Base-by-base conservation (phyloP, 2,797 vertebrate genomes). In the Nannoperca obscura region DNA sequence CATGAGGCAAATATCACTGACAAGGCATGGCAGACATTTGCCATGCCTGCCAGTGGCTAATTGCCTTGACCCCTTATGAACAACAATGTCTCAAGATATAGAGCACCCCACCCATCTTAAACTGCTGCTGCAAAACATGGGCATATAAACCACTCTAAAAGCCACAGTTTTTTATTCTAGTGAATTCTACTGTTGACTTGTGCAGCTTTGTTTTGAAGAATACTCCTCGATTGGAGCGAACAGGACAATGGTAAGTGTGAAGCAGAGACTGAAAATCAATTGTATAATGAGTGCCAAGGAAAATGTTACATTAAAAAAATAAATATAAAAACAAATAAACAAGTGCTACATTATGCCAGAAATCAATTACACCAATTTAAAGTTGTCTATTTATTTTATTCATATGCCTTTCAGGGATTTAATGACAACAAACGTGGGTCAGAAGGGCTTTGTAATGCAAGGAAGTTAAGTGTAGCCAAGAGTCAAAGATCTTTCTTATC, bases 181-280 rank as follows among this genome's bases (percentile, higher is more conserved):
- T 36, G 9, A 46, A 54, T 17, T 24, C 5, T 47, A 57, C 27
- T 30, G 30, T 61, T 38, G 65, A 76, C 38, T 36, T 38, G 0
- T 62, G 38, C 11, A 27, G 38, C 50, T 20, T 17, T 63, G 20
- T 40, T 36, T 65, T 30, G n/a, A 47, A 36, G n/a, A 27, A 36
- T 44, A 11, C n/a, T n/a, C 0, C 17, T 57, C 0, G 0, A 61
- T 54, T 61, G 1, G 10, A n/a, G 38, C 19, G 30, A 54, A 47
- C 49, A 47, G n/a, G 34, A 71, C 20, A 58, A 14, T 38, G n/a
- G 12, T 64, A 58, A 74, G 13, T 76, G 24, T 42, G 24, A 71
- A 24, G 19, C 17, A 67, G 19, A 58, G 3, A 15, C 32, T 15
- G 22, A 49, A 11, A 30, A 34, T n/a, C 14, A 64, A 19, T 17